A percentile compares a stretch with the other conserved stretches of the same genome.
Evolutionary conservation across 2,888 invertebrate genomes (phyloP).

Genomic region (Mythimna albipuncta): DNA sequence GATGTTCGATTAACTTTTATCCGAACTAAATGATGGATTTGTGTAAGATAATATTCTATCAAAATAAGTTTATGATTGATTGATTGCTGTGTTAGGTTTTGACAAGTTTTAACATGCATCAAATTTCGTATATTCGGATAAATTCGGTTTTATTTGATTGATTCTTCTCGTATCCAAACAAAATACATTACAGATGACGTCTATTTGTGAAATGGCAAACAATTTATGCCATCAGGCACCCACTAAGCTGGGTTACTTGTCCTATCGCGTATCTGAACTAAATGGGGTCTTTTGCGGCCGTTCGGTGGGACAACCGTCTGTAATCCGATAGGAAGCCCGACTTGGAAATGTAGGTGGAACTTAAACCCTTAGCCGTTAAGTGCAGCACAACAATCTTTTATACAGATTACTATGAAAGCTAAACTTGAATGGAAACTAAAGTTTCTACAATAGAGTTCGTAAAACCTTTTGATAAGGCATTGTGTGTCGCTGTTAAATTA

Average conservation of each 20-base stretch:
- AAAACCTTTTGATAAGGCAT: slow-evolving; percentile 40
- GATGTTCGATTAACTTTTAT: slow-evolving; percentile 17
- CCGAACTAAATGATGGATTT: slow-evolving; percentile 39
- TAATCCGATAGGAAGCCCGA: slow-evolving; percentile 61
- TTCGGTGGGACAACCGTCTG: slow-evolving; percentile 40
- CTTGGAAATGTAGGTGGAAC: slow-evolving; percentile 54
- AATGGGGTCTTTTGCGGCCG: slow-evolving; percentile 22
- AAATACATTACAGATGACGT: neutral
- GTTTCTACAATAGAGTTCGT: slow-evolving; percentile 38
- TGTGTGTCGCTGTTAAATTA: slow-evolving; percentile 31
- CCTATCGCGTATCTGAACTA: slow-evolving; percentile 32
- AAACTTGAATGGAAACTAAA: slow-evolving; percentile 40
- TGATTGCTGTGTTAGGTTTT: slow-evolving; percentile 10
- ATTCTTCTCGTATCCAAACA: neutral
- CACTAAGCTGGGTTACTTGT: slow-evolving; percentile 19
- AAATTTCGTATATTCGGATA: neutral
- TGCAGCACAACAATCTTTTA: slow-evolving; percentile 50
- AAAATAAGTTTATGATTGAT: slow-evolving; percentile 22
- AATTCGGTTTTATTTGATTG: neutral
- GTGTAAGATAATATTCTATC: slow-evolving; percentile 18
- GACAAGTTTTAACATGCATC: slow-evolving; percentile 6
- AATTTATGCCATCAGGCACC: slow-evolving; percentile 14
- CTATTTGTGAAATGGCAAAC: slow-evolving; percentile 32
- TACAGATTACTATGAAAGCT: slow-evolving; percentile 41
- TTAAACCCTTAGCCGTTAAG: slow-evolving; percentile 44